Conservation (phyloP, 2,113 vertebrate genomes). For the Sinocyclocheilus rhinocerous region DNA sequence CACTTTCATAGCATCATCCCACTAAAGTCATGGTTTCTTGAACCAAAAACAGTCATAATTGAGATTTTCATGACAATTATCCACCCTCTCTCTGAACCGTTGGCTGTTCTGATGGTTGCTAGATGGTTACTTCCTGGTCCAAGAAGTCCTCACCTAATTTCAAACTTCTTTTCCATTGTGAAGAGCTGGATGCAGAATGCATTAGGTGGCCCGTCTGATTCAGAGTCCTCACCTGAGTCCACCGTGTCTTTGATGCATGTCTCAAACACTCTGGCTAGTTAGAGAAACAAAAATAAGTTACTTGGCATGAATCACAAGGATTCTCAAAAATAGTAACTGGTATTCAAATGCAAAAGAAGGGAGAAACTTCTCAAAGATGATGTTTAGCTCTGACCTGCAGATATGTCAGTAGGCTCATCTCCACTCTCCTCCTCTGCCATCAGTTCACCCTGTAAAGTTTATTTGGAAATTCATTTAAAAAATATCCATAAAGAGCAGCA, state of each 20-base stretch:
- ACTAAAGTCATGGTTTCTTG: background rate
- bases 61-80: background rate
- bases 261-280: constrained; percentile 41
- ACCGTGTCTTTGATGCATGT: background rate
- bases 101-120: background rate
- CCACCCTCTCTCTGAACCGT: background rate
- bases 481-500: background rate
- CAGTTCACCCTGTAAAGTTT: background rate
- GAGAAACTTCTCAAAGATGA: background rate
- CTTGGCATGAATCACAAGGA: background rate
- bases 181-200: constrained; percentile 83
- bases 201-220: constrained; percentile 55
- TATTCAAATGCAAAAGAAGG: background rate
- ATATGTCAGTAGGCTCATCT: background rate
- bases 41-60: background rate
- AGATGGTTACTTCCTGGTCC: background rate
- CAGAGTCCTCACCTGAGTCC: background rate
- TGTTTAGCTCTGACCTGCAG: constrained; percentile 19
- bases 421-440: background rate
- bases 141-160: constrained; percentile 75
- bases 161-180: constrained; percentile 80
- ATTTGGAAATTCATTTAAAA: background rate
- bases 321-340: background rate
- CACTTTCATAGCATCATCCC: background rate
- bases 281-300: background rate